Evolutionary conservation across 2,113 vertebrate species (phyloP).

Genomic region (Otolemur garnettii): DNA sequence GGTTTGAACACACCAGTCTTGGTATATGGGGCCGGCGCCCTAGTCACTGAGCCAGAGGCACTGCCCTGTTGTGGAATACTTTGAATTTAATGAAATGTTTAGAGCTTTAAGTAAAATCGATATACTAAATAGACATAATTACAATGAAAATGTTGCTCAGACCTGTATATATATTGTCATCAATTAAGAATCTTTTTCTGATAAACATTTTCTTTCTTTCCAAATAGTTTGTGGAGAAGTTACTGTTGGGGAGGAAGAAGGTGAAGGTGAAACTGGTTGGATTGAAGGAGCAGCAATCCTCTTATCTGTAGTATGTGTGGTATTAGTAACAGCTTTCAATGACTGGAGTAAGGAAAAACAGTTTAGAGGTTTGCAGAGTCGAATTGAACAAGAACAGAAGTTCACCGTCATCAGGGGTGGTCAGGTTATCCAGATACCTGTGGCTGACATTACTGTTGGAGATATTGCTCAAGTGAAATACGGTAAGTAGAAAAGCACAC

Average conservation of each 20-base stretch:
- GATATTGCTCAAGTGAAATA: slow-evolving; percentile 99
- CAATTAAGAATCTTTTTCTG: slow-evolving; percentile 5
- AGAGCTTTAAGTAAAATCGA: background rate
- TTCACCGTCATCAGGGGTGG: slow-evolving; percentile 97
- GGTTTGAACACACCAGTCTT: too few relatives aligned
- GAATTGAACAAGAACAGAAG: slow-evolving; percentile 99
- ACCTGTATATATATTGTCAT: background rate
- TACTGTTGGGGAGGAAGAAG: slow-evolving; percentile 94
- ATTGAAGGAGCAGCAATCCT: slow-evolving; percentile 99
- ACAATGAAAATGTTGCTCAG: background rate
- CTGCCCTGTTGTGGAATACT: background rate
- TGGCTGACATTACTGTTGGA: slow-evolving; percentile 98
- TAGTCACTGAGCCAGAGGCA: too few relatives aligned
- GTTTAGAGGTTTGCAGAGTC: slow-evolving; percentile 97
- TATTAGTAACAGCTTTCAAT: slow-evolving; percentile 99
- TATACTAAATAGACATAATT: background rate
- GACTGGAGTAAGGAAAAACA: slow-evolving; percentile 99
- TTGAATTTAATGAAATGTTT: background rate
- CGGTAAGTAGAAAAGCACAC: slow-evolving; percentile 88
- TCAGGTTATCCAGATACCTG: slow-evolving; percentile 98
- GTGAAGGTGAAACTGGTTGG: slow-evolving; percentile 97
- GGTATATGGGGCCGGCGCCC: too few relatives aligned
- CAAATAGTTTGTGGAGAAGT: slow-evolving; percentile 94
- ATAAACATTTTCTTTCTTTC: slow-evolving; percentile 78
- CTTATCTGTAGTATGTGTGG: slow-evolving; percentile 97